A percentile compares a stretch with the other conserved stretches of the same genome.
These are phyloP conservation scores for Drosophila ambigua DNA, from an alignment of 1,140 invertebrate genomes.

Conservation along the genomic window DNA sequence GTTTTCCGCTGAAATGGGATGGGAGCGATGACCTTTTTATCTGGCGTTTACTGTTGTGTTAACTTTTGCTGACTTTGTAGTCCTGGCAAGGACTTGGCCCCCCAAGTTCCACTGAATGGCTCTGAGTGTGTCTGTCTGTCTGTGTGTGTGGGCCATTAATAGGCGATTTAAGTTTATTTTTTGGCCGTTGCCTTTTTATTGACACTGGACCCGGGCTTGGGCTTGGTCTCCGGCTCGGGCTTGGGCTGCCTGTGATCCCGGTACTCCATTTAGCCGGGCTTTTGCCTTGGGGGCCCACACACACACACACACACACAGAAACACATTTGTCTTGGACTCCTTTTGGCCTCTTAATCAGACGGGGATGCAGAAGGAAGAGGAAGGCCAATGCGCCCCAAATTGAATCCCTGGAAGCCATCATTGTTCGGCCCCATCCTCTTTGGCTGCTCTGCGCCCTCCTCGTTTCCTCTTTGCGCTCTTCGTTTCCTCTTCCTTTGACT, in stretches of 20 bases:
- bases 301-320: background rate
- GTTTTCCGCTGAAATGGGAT: background rate
- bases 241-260: constrained; percentile 2
- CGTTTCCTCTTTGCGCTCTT: too few relatives aligned
- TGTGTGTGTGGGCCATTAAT: constrained; percentile 56
- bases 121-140: constrained; percentile 1
- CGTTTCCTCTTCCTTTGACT: constrained; percentile 4
- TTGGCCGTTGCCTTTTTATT: constrained; percentile 75
- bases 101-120: constrained; percentile 39
- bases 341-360: constrained; percentile 49
- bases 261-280: background rate
- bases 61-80: constrained; percentile 72
- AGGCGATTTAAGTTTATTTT: constrained; percentile 80
- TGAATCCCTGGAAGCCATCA: constrained; percentile 40
- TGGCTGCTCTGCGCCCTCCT: too few relatives aligned
- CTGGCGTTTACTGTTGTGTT: constrained; percentile 32
- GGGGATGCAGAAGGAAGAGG: background rate
- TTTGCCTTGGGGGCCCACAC: background rate
- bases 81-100: constrained; percentile 26
- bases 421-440: constrained; percentile 42
- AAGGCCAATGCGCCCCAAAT: constrained; percentile 9
- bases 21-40: constrained; percentile 13
- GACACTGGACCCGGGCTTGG: constrained; percentile 41
- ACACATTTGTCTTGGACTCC: constrained; percentile 25
- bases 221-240: background rate